Conservation (phyloP, 2,113 vertebrate species). For the Sturnira hondurensis region DNA sequence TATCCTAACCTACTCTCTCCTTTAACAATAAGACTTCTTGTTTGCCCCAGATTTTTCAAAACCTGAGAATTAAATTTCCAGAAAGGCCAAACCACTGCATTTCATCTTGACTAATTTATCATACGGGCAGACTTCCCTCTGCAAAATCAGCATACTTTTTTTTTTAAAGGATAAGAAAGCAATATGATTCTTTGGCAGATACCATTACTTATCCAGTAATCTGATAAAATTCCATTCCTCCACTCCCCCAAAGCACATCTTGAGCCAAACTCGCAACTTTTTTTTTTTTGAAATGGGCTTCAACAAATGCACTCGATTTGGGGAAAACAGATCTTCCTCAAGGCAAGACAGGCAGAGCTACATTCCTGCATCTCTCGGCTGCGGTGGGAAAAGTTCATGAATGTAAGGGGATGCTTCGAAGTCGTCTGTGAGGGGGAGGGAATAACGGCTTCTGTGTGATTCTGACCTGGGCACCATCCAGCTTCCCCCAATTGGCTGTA, state of each 20-base stretch:
- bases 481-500: slow-evolving; percentile 50
- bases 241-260: neutral
- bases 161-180: slow-evolving; percentile 14
- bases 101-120: slow-evolving; percentile 63
- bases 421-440: slow-evolving; percentile 71
- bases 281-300: slow-evolving; percentile 21
- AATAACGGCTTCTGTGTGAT: slow-evolving; percentile 73
- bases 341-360: slow-evolving; percentile 42
- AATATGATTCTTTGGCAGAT: slow-evolving; percentile 5
- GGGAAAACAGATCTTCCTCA: slow-evolving; percentile 44
- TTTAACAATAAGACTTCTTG: slow-evolving; percentile 66
- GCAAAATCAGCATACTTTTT: slow-evolving; percentile 55
- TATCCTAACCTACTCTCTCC: slow-evolving; percentile 33
- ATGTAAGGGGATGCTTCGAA: slow-evolving; percentile 71
- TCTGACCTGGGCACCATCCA: slow-evolving; percentile 29
- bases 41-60: slow-evolving; percentile 59
- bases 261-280: slow-evolving; percentile 30
- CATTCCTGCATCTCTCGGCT: slow-evolving; percentile 61
- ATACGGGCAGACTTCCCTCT: slow-evolving; percentile 23
- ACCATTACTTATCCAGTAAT: slow-evolving; percentile 22
- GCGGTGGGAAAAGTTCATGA: slow-evolving; percentile 70
- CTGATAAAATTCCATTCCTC: slow-evolving; percentile 43
- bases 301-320: slow-evolving; percentile 34
- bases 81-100: slow-evolving; percentile 58
- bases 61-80: slow-evolving; percentile 67